phyloP scores from a whole-genome alignment of 2,113 vertebrate genomes.

The Peromyscus maniculatus region DNA sequence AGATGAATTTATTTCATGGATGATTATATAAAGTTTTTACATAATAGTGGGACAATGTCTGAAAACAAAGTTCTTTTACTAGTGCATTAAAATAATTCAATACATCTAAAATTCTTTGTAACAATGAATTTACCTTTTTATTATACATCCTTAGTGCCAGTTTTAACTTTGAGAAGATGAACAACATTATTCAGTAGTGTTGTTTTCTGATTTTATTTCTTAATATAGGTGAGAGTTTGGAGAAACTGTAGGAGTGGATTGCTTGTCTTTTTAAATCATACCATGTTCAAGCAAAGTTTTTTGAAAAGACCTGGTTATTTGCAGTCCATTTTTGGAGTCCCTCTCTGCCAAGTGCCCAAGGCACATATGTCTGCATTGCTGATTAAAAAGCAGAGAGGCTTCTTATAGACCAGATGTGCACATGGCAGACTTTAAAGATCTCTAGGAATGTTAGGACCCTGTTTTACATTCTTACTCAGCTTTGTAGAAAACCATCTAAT shows the following conservation, averaged over 20 bases:
- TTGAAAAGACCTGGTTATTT: constrained; percentile 69
- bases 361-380: constrained; percentile 7
- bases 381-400: constrained; percentile 54
- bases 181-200: neutral
- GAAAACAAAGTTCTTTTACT: constrained; percentile 22
- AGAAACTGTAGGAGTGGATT: constrained; percentile 10
- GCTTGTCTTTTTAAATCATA: constrained; percentile 60
- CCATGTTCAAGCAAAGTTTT: constrained; percentile 52
- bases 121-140: constrained; percentile 1
- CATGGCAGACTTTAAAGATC: constrained; percentile 65
- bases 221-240: constrained; percentile 24
- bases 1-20: neutral
- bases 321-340: constrained; percentile 36
- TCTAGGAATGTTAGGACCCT: constrained; percentile 50
- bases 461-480: constrained; percentile 47
- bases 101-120: neutral
- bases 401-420: constrained; percentile 63
- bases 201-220: constrained; percentile 44
- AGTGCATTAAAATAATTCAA: neutral
- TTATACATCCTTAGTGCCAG: neutral
- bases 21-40: neutral
- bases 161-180: constrained; percentile 58
- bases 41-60: neutral
- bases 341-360: constrained; percentile 61
- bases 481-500: constrained; percentile 45